Evolutionary conservation across 2,888 invertebrate species (phyloP), one percentile per base, ranked within the genome.

Genomic region (Sphaerophoria rueppellii): DNA sequence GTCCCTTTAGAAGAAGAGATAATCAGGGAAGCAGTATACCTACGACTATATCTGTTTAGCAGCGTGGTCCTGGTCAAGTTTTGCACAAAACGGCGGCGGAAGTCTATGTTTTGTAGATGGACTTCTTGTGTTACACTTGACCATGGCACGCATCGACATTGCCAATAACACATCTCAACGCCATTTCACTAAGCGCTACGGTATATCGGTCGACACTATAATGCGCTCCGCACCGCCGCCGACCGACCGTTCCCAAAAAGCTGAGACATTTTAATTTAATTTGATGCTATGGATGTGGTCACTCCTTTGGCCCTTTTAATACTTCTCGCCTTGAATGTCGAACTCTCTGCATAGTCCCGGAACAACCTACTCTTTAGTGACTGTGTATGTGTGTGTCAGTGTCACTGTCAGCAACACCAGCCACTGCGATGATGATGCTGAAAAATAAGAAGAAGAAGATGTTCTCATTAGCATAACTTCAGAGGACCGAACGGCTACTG

Each of bases 101-200:
- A 85, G 85, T 85, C 85, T 85, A 85, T 85, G 85, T 85, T 81
- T 81, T 85, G 69, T 85, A 85, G 85, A 85, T 85, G 85, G 85
- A 85, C 85, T 85, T 85, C 85, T 85, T 85, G 85, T 85, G 85
- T 85, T 85, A 85, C 85, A 85, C 85, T 85, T 85, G 85, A 85
- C 81, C 85, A 85, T 85, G 85, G 85, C 85, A 85, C 85, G 85
- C 85, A 85, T 85, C 85, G 81, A 85, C 85, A 85, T 85, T 70
- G 77, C 85, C 85, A 85, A 85, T 85, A 85, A 85, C 85, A 85
- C 85, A 85, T 81, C 76, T 69, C 70, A 57, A 58, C 46, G 57
- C 65, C 37, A 65, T 60, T 37, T 24, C 60, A 50, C 24, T 24
- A 24, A 24, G 24, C 24, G 24, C 24, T 24, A 24, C 24, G 2